These are phyloP conservation scores for Mastomys coucha DNA, from an alignment of 2,113 vertebrate species.

Conservation along the genomic window DNA sequence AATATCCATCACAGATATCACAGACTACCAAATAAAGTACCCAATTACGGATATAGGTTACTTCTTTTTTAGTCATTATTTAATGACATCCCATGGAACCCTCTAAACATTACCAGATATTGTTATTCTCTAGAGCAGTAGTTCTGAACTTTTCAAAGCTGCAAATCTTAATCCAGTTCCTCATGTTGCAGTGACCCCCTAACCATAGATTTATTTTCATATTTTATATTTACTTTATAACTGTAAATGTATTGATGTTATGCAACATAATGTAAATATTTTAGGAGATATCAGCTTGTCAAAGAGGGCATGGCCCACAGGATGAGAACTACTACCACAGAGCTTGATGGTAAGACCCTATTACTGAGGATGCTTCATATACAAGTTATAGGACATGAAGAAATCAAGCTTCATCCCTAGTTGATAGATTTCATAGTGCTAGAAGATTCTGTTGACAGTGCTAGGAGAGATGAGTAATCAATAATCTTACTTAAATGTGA, in stretches of 20 bases:
- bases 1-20: not conserved
- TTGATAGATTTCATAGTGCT: not conserved
- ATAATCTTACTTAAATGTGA: not conserved
- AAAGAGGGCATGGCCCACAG: not conserved
- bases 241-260: not conserved
- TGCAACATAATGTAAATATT: not conserved
- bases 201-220: not conserved
- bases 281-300: not conserved
- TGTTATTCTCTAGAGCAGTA: not conserved
- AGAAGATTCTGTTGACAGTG: not conserved
- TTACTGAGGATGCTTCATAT: not conserved
- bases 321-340: not conserved
- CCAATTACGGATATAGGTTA: not conserved
- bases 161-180: not conserved
- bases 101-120: not conserved
- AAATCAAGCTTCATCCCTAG: not conserved
- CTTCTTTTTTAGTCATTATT: not conserved
- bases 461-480: not conserved
- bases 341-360: not conserved
- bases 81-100: not conserved
- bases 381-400: not conserved
- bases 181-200: not conserved
- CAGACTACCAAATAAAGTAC: not conserved
- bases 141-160: not conserved
- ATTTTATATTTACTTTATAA: not conserved